A percentile compares a stretch with the other conserved stretches of the same genome.
Conservation (phyloP, 2,797 vertebrate species). For the Hyperoplus immaculatus region DNA sequence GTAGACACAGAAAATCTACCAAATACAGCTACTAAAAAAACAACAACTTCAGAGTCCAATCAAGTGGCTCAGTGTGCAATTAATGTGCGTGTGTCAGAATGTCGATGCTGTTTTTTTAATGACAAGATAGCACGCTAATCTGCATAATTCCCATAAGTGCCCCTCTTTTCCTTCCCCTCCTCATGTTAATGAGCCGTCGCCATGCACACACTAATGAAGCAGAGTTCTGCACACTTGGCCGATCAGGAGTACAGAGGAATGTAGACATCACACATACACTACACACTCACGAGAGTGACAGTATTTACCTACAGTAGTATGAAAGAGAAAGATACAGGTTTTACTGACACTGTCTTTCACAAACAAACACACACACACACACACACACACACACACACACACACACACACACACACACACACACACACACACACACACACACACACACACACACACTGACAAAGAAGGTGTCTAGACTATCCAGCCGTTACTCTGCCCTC, state of each 20-base stretch:
- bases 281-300: constrained; percentile 3
- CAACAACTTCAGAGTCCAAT: not conserved
- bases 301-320: too few species aligned
- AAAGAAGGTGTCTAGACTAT: constrained; percentile 71
- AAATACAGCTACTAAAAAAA: too few species aligned
- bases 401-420: not conserved
- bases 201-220: constrained; percentile 71
- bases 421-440: constrained; percentile 6
- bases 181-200: constrained; percentile 72
- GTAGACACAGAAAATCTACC: too few species aligned
- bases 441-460: constrained; percentile 29
- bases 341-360: too few species aligned
- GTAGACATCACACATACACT: constrained; percentile 28
- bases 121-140: constrained; percentile 61
- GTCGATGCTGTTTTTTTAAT: constrained; percentile 40
- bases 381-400: not conserved
- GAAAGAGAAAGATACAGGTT: too few species aligned
- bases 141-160: constrained; percentile 57
- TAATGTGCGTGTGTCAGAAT: constrained; percentile 35
- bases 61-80: not conserved
- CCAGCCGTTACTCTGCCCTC: constrained; percentile 61
- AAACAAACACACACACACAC: not conserved
- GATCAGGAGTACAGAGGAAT: constrained; percentile 66
- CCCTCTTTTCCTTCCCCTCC: constrained; percentile 17
- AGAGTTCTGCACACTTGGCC: constrained; percentile 75